Base-by-base conservation (phyloP, 2,888 invertebrate species). In the Tinea trinotella region DNA sequence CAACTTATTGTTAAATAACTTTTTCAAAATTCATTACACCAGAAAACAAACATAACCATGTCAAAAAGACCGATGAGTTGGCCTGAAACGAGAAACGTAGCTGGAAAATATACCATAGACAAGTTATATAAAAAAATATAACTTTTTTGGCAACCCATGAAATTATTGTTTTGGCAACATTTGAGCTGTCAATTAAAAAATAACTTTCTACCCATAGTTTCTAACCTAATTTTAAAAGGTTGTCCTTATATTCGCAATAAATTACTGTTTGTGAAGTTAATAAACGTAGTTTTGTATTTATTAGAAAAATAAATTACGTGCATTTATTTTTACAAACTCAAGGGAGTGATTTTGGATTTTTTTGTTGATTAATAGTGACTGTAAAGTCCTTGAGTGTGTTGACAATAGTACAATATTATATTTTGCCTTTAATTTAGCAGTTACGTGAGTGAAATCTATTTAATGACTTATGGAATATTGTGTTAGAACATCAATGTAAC, bases 31-130 rank as follows among this genome's bases (percentile, higher is more conserved):
- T 18, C 40, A 53, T 36, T 13, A 20, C 40, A 35, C 34, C 2
- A 67, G 77, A 53, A 78, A 79, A 80, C 70, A 82, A 81, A 77
- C 78, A 80, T 76, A 70, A 53, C 22, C 17, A 40, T 17, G 74
- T 72, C 76, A 76, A 77, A 74, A 70, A 72, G 66, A 76, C 75
- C 81, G 84, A 85, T 85, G 84, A 85, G 84, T 83, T 85, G 84
- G 84, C 84, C 76, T 64, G 67, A 73, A 72, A 73, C 66, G 64
- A 65, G 67, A 75, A 77, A 80, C 75, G 80, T 78, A 72, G 70
- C 66, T 55, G 2, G 24, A 52, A 9, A 24, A 48, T 15, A 2
- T 13, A 7, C n/a, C 22, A 48, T 48, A 48, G 48, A 48, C 19
- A 20, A 48, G 6, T 3, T 44, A 9, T 44, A 12, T n/a, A 10